These are phyloP conservation scores for Lepus europaeus DNA, from an alignment of 2,113 vertebrate species.

Conservation along the genomic window DNA sequence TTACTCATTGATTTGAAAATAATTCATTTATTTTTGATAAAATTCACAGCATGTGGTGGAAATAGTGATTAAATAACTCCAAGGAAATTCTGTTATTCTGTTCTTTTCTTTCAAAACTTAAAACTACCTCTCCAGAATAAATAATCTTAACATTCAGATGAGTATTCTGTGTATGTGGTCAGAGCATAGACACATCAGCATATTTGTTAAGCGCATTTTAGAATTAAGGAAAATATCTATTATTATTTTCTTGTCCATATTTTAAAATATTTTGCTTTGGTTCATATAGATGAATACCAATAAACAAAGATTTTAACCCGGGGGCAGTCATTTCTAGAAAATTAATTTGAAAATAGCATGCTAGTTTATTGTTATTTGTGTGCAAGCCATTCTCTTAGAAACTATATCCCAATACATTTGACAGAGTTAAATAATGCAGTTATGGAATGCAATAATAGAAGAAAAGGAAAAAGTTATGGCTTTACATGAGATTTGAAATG, in stretches of 20 bases:
- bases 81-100: neutral
- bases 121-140: neutral
- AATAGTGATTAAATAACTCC: neutral
- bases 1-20: neutral
- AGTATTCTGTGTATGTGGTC: neutral
- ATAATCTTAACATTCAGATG: neutral
- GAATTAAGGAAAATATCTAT: neutral
- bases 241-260: neutral
- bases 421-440: conserved; percentile 67
- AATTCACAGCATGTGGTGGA: neutral
- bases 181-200: neutral
- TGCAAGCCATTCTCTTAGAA: conserved; percentile 42
- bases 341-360: conserved; percentile 65
- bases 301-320: conserved; percentile 39
- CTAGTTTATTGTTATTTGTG: neutral
- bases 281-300: neutral
- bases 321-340: conserved; percentile 52
- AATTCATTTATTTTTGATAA: neutral
- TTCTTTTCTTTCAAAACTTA: neutral
- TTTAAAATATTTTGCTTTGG: neutral
- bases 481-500: conserved; percentile 74
- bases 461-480: conserved; percentile 2
- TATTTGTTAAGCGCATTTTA: neutral
- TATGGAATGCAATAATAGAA: conserved; percentile 50
- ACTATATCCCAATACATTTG: neutral